A percentile compares a stretch with the other conserved stretches of the same genome.
phyloP scores from a whole-genome alignment of 53 echinoderm and acorn worm genomes.

The Echinometra lucunter region DNA sequence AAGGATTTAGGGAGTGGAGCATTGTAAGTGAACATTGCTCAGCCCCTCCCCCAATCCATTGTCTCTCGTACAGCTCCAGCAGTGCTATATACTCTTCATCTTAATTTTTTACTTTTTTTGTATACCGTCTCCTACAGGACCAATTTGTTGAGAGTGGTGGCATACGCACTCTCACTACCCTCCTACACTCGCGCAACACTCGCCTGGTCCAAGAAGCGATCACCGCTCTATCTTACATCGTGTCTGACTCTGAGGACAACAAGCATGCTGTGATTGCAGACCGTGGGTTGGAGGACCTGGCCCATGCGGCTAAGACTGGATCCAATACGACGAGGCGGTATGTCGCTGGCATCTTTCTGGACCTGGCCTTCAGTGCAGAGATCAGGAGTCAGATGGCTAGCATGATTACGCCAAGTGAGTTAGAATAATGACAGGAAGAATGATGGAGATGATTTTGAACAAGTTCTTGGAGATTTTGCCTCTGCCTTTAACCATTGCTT shows the following conservation, averaged over 20 bases:
- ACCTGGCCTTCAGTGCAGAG: constrained; percentile 91
- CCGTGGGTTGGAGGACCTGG: constrained; percentile 93
- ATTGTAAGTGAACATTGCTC: too few relatives aligned
- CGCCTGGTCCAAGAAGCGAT: constrained; percentile 93
- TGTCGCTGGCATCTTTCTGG: constrained; percentile 91
- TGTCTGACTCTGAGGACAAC: constrained; percentile 96
- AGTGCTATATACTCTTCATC: too few relatives aligned
- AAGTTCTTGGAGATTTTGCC: too few relatives aligned
- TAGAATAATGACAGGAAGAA: neutral
- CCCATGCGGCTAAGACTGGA: constrained; percentile 90
- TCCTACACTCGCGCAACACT: constrained; percentile 83
- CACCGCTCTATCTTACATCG: constrained; percentile 95
- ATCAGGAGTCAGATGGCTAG: constrained; percentile 90
- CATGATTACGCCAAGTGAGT: constrained; percentile 89
- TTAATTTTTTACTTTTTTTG: too few relatives aligned
- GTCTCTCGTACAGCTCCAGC: too few relatives aligned
- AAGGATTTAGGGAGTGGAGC: too few relatives aligned
- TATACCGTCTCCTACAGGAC: too few relatives aligned
- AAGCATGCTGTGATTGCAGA: constrained; percentile 86
- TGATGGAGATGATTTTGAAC: neutral
- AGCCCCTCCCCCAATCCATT: too few relatives aligned
- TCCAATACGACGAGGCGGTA: constrained; percentile 80
- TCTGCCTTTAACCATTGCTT: too few relatives aligned
- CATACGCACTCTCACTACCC: constrained; percentile 83
- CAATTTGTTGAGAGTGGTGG: constrained; percentile 97